A percentile compares a stretch with the other conserved stretches of the same genome.
These are phyloP conservation scores for Poecilia velifera DNA, from an alignment of 2,797 vertebrate species.

Conservation along the genomic window DNA sequence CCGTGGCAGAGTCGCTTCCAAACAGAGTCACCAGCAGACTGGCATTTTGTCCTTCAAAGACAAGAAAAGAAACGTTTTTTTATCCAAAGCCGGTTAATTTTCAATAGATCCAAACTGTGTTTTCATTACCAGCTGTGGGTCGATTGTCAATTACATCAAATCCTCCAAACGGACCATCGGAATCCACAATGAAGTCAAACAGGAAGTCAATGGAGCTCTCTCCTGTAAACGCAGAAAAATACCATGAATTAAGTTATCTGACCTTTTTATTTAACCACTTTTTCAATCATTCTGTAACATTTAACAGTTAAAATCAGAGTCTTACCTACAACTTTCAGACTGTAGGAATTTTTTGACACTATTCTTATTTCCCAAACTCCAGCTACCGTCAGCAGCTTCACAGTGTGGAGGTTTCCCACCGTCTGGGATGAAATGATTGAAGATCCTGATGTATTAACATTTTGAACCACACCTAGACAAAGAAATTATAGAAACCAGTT, in stretches of 20 bases:
- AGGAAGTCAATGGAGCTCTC: constrained; percentile 73
- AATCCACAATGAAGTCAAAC: constrained; percentile 65
- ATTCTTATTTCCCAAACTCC: constrained; percentile 65
- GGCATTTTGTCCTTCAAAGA: constrained; percentile 45
- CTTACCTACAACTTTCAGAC: constrained; percentile 72
- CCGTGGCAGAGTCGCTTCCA: constrained; percentile 32
- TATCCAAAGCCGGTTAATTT: not conserved
- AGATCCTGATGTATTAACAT: constrained; percentile 13
- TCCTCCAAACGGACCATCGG: constrained; percentile 38
- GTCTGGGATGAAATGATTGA: constrained; percentile 39
- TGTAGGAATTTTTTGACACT: constrained; percentile 59
- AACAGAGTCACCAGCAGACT: constrained; percentile 66
- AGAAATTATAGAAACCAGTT: not conserved
- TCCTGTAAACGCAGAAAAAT: constrained; percentile 49
- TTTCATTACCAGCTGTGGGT: constrained; percentile 61
- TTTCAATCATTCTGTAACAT: not conserved
- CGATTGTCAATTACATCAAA: constrained; percentile 57
- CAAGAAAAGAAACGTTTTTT: not conserved
- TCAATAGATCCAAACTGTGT: not conserved
- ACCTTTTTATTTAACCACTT: not conserved
- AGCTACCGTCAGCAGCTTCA: constrained; percentile 32
- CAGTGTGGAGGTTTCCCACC: constrained; percentile 62
- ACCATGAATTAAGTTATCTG: not conserved
- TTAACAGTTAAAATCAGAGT: not conserved
- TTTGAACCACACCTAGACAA: constrained; percentile 52